These are phyloP conservation scores for Cephus cinctus DNA, from an alignment of 1,140 invertebrate genomes.

Conservation along the genomic window DNA sequence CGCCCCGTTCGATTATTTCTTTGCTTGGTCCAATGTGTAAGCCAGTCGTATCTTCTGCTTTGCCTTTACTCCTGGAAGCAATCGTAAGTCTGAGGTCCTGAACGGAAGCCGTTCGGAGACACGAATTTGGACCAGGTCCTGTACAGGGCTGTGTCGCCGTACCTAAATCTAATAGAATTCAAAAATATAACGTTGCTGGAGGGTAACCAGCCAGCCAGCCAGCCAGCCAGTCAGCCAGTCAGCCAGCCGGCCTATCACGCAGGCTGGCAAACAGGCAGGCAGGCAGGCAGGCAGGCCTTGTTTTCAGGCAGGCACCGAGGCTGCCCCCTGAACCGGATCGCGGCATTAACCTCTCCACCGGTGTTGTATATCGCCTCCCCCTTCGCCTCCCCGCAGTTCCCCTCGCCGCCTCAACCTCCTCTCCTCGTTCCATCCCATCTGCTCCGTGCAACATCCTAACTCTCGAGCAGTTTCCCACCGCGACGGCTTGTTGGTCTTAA, in stretches of 20 bases:
- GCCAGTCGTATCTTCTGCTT: no score
- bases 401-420: constrained; percentile 11
- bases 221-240: no score
- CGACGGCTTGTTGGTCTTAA: constrained; percentile 8
- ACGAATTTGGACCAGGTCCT: no score
- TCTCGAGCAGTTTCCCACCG: constrained; percentile 8
- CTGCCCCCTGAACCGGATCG: constrained; percentile 48
- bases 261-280: neutral
- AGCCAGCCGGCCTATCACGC: no score
- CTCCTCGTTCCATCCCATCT: constrained; percentile 14
- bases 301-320: constrained; percentile 35
- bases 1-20: no score
- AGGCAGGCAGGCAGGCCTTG: constrained; percentile 26
- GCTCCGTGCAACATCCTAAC: constrained; percentile 6
- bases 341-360: constrained; percentile 44
- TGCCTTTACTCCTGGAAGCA: no score
- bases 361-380: constrained; percentile 28
- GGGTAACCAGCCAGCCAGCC: neutral
- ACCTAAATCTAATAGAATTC: no score
- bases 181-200: neutral
- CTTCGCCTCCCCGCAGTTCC: constrained; percentile 20
- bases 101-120: no score
- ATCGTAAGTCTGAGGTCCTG: no score
- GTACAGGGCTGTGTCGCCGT: no score
- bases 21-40: no score